Evolutionary conservation across 2,888 invertebrate genomes (phyloP), one percentile per base, ranked within the genome.

Genomic region (Temnothorax rugatulus): DNA sequence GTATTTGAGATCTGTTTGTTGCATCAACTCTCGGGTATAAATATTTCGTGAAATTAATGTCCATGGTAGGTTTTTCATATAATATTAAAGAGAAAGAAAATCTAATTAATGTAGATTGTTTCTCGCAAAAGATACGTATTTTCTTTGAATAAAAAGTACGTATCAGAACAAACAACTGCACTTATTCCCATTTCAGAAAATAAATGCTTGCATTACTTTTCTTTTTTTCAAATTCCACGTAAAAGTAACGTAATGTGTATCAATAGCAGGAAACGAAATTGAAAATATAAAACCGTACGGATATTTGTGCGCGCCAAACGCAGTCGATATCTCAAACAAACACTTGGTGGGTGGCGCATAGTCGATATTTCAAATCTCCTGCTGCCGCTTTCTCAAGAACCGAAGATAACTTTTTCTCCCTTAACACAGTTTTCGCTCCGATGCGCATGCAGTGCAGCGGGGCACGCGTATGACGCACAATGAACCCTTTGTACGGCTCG

Each of bases 391-490:
- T 79, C 79, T 79, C 79, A 73, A 81, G 79, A 50, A 71, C 34
- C 59, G 59, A 47, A 81, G 79, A 81, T 81, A 81, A 81, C 79
- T 81, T 71, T 79, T 81, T 73, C 69, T 79, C 79, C 59, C 21
- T 59, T 59, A 81, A 59, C 79, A 59, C 79, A 71, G 59, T 81
- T 81, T 81, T 47, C 47, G 47, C 59, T 4, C 38, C 34, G 79
- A 59, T 73, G 63, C 38, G 59, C 73, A 47, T 79, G 21, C 79
- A 29, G 79, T 71, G 77, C 71, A 69, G 38, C 71, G 79, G 71
- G 57, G 71, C 79, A 79, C 73, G 79, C 73, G 79, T 73, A 47
- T 47, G 79, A 81, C 79, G 79, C 79, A 71, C 79, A 81, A 73
- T 73, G 59, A 81, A 71, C 79, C 79, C 73, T 81, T 81, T 81